Conservation (phyloP, 2,797 vertebrate genomes). For the Darevskia mixta region DNA sequence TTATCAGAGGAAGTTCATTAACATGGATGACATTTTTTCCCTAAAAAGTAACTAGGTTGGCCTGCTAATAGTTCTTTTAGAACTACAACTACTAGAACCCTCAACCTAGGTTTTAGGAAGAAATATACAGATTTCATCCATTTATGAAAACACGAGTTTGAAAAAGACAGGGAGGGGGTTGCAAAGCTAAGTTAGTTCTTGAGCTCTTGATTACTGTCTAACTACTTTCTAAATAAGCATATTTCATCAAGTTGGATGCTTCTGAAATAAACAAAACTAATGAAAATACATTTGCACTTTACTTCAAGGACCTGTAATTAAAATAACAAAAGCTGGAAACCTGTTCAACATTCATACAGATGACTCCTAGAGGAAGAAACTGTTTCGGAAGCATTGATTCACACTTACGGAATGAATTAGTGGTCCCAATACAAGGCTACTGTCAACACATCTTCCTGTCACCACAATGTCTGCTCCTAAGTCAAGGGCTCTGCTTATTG, state of each 20-base stretch:
- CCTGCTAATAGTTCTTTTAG: background rate
- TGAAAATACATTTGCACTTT: background rate
- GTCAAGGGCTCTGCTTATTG: constrained; percentile 87
- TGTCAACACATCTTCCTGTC: constrained; percentile 88
- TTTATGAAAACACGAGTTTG: background rate
- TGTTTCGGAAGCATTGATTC: constrained; percentile 23
- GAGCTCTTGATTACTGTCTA: background rate
- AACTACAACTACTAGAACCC: too few species aligned
- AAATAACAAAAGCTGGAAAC: background rate
- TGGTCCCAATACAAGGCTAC: constrained; percentile 86
- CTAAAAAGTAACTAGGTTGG: background rate
- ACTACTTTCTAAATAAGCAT: background rate
- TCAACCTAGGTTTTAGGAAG: background rate
- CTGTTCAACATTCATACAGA: background rate
- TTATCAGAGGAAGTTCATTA: background rate
- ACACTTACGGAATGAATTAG: constrained; percentile 87
- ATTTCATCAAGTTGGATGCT: background rate
- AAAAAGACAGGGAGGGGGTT: background rate
- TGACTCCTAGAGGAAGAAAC: background rate
- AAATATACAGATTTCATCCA: background rate
- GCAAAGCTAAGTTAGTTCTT: background rate
- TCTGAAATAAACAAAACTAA: constrained; percentile 4
- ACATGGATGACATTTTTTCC: background rate
- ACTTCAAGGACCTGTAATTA: background rate
- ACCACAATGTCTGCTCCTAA: constrained; percentile 88